phyloP scores from a whole-genome alignment of 2,113 vertebrate genomes.

The Cercopithecus mona region DNA sequence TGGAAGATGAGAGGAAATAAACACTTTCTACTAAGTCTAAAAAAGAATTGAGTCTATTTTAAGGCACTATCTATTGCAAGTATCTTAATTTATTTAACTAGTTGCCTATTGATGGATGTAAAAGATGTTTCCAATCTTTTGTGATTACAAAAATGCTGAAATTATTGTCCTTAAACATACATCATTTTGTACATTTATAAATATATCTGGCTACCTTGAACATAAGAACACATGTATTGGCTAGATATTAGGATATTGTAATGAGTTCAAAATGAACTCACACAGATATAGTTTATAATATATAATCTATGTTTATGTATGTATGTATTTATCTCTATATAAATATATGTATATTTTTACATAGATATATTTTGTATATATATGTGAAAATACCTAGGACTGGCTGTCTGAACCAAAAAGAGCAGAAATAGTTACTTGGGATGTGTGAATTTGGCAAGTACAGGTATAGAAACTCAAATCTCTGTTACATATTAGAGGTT shows the following conservation, averaged over 20 bases:
- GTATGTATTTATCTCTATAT: not conserved
- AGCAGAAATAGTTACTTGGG: not conserved
- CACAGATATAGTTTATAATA: not conserved
- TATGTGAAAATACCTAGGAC: not conserved
- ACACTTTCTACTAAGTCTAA: not conserved
- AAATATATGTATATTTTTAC: not conserved
- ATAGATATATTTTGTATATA: not conserved
- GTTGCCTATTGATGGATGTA: not conserved
- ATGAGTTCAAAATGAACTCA: not conserved
- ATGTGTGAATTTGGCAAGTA: not conserved
- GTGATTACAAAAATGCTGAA: constrained; percentile 22
- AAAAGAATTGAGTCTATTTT: not conserved
- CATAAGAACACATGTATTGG: not conserved
- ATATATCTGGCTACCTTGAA: not conserved
- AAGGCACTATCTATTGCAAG: not conserved
- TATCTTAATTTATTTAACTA: not conserved
- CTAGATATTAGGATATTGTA: not conserved
- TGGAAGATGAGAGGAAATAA: not conserved
- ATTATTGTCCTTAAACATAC: not conserved
- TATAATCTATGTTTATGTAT: not conserved
- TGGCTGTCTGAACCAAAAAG: not conserved
- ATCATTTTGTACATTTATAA: not conserved
- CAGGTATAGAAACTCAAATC: not conserved
- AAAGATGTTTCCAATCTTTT: not conserved
- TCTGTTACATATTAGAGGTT: not conserved